A percentile compares a stretch with the other conserved stretches of the same genome.
Evolutionary conservation across 2,888 invertebrate species (phyloP).

Genomic region (Yponomeuta malinellus): DNA sequence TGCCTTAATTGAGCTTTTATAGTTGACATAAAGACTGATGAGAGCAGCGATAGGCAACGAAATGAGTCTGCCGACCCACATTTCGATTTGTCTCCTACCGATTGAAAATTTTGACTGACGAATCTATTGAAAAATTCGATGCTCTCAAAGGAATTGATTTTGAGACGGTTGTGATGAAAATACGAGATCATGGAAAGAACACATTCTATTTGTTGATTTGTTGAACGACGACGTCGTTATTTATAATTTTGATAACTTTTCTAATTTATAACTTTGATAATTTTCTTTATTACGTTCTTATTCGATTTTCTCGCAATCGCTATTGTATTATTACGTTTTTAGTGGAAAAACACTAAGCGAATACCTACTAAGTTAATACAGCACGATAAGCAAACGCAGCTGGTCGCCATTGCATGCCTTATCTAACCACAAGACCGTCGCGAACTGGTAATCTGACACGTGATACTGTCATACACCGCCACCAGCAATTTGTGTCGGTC

Average conservation of each 20-base stretch:
- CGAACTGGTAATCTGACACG: slow-evolving; percentile 10
- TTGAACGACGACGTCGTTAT: too few relatives aligned
- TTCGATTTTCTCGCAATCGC: neutral
- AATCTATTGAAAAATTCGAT: neutral
- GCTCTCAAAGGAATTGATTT: neutral
- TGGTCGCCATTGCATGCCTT: slow-evolving; percentile 8
- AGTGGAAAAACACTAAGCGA: neutral
- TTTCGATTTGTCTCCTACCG: slow-evolving; percentile 28
- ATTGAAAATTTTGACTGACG: neutral
- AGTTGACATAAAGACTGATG: slow-evolving; percentile 51
- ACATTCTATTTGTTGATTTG: too few relatives aligned
- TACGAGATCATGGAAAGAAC: too few relatives aligned
- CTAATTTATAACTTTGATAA: too few relatives aligned
- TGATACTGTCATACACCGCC: slow-evolving; percentile 8
- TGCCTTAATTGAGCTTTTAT: slow-evolving; percentile 54
- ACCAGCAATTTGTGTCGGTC: neutral
- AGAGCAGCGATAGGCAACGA: slow-evolving; percentile 37
- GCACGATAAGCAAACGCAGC: slow-evolving; percentile 5
- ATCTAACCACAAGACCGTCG: slow-evolving; percentile 6
- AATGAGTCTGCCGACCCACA: slow-evolving; percentile 34
- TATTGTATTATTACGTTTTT: neutral
- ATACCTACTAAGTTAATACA: neutral
- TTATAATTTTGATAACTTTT: too few relatives aligned
- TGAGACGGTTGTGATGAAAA: neutral
- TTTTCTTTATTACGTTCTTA: too few relatives aligned